Conservation (phyloP, 2,888 invertebrate genomes). For the Lycaena phlaeas region DNA sequence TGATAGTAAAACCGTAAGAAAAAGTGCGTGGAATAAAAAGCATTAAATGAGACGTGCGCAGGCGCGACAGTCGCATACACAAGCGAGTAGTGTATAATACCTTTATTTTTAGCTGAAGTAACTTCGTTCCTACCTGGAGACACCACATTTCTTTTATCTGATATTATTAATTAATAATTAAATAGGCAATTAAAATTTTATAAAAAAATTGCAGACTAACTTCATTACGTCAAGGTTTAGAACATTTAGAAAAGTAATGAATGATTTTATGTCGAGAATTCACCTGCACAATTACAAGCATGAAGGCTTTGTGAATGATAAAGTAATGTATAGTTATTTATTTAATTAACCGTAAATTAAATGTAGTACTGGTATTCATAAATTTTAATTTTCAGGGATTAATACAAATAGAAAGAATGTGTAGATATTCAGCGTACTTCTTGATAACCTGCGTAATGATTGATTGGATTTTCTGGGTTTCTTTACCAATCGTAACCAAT, state of each 20-base stretch:
- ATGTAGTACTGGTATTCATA: neutral
- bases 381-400: slow-evolving; percentile 2
- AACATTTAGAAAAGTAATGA: slow-evolving; percentile 21
- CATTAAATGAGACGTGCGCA: no score
- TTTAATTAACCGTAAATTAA: no score
- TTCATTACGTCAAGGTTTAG: slow-evolving; percentile 15
- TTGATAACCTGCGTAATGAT: slow-evolving; percentile 15
- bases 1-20: no score
- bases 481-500: slow-evolving; percentile 24
- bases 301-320: slow-evolving; percentile 1
- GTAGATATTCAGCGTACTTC: slow-evolving; percentile 15
- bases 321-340: no score
- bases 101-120: no score
- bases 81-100: no score
- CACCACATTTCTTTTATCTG: no score
- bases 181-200: no score
- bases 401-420: slow-evolving; percentile 20
- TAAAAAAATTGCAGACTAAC: slow-evolving; percentile 16
- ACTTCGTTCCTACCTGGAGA: no score
- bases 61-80: no score
- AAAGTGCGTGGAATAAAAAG: no score
- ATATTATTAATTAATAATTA: no score
- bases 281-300: slow-evolving; percentile 21
- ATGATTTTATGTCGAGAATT: slow-evolving; percentile 24
- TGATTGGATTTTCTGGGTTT: slow-evolving; percentile 13